A percentile compares a stretch with the other conserved stretches of the same genome.
Conservation (phyloP, 2,888 invertebrate genomes). For the Monoplex corrugatus region DNA sequence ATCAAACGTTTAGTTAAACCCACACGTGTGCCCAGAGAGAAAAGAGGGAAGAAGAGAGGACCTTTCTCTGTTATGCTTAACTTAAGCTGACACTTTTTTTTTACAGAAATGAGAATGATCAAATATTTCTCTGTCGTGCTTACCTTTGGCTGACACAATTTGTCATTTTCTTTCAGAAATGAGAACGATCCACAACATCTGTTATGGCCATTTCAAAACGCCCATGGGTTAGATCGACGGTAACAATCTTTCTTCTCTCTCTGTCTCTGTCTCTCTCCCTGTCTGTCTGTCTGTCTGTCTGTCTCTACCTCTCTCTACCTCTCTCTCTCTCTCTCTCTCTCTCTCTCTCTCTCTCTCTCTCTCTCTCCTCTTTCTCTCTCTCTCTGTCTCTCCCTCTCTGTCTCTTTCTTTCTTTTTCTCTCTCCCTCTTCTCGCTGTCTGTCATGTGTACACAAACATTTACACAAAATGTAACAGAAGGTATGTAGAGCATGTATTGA, state of each 20-base stretch:
- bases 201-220: not conserved
- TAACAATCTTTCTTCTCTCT: not conserved
- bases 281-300: not conserved
- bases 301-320: not conserved
- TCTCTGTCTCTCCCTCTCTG: not conserved
- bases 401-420: conserved; percentile 19
- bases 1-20: too few species aligned
- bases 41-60: too few species aligned
- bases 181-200: not conserved
- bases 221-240: not conserved
- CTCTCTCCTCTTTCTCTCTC: not conserved
- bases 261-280: not conserved
- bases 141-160: too few species aligned
- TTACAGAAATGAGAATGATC: too few species aligned
- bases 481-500: too few species aligned
- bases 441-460: too few species aligned
- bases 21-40: too few species aligned
- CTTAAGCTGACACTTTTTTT: too few species aligned
- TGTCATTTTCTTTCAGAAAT: not conserved
- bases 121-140: too few species aligned
- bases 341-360: too few species aligned
- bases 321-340: not conserved
- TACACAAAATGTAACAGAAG: too few species aligned
- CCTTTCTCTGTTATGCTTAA: too few species aligned
- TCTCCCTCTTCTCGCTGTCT: conserved; percentile 4